Evolutionary conservation across 1,140 invertebrate species (phyloP).

Genomic region (Drosophila orosa): DNA sequence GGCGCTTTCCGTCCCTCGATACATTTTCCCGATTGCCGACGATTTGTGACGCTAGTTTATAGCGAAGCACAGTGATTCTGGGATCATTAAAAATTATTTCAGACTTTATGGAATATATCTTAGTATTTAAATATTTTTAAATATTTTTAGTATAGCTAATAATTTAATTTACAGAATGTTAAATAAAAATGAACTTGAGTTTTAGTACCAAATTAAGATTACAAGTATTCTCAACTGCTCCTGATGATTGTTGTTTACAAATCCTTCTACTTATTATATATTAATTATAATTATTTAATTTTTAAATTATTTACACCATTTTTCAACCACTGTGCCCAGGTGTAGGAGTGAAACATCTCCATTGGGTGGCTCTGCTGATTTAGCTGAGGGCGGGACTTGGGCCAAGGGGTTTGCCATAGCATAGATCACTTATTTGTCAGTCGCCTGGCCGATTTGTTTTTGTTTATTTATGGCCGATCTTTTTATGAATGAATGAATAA

Average conservation of each 20-base stretch:
- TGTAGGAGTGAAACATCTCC: neutral
- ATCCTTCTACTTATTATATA: neutral
- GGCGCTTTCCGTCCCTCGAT: neutral
- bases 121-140: neutral
- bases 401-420: slow-evolving; percentile 29
- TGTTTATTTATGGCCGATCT: slow-evolving; percentile 72
- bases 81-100: neutral
- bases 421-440: slow-evolving; percentile 79
- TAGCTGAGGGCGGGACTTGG: slow-evolving; percentile 14
- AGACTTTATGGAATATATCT: too few species aligned
- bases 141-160: too few species aligned
- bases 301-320: neutral
- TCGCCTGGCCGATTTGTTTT: slow-evolving; percentile 67
- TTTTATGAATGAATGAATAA: slow-evolving; percentile 82
- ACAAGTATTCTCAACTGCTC: neutral
- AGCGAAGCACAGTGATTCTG: neutral
- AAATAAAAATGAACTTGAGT: neutral
- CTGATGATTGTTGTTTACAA: neutral
- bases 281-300: neutral
- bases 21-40: neutral
- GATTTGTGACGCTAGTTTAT: slow-evolving; percentile 41
- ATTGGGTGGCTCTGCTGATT: slow-evolving; percentile 10
- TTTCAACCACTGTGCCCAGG: slow-evolving; percentile 14
- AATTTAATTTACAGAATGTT: too few species aligned
- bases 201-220: neutral